These are phyloP conservation scores for Heliconius sara DNA, from an alignment of 2,888 invertebrate species.

Conservation along the genomic window DNA sequence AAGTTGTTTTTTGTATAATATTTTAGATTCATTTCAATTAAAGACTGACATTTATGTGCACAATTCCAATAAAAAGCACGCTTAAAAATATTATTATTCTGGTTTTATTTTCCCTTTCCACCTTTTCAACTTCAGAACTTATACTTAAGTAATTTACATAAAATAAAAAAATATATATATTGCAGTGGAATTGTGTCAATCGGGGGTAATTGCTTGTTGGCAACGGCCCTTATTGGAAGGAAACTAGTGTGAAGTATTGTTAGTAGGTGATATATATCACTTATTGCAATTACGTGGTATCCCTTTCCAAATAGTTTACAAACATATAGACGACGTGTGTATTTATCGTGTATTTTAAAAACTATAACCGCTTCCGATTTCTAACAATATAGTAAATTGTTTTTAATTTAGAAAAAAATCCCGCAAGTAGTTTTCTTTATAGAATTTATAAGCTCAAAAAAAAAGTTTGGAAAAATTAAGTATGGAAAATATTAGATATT, in stretches of 20 bases:
- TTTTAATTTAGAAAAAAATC: background rate
- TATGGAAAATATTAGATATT: no score
- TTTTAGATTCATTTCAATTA: background rate
- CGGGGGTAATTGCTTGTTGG: no score
- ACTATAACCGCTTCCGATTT: no score
- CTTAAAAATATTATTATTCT: background rate
- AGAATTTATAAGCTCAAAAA: background rate
- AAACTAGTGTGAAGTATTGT: no score
- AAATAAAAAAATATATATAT: background rate
- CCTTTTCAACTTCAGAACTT: background rate
- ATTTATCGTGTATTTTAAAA: no score
- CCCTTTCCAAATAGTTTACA: no score
- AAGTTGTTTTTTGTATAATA: conserved; percentile 5
- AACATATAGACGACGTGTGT: no score
- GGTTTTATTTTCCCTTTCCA: background rate
- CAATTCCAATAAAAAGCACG: conserved; percentile 15
- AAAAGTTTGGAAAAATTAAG: no score
- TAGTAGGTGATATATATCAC: no score
- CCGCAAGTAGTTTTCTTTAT: background rate
- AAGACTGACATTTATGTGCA: conserved; percentile 24
- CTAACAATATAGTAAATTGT: background rate
- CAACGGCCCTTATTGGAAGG: no score
- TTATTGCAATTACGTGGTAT: no score
- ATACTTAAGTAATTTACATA: background rate
- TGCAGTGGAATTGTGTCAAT: no score